Evolutionary conservation across 2,888 invertebrate genomes (phyloP), one percentile per base, ranked within the genome.

Genomic region (Drosophila stalkeri): DNA sequence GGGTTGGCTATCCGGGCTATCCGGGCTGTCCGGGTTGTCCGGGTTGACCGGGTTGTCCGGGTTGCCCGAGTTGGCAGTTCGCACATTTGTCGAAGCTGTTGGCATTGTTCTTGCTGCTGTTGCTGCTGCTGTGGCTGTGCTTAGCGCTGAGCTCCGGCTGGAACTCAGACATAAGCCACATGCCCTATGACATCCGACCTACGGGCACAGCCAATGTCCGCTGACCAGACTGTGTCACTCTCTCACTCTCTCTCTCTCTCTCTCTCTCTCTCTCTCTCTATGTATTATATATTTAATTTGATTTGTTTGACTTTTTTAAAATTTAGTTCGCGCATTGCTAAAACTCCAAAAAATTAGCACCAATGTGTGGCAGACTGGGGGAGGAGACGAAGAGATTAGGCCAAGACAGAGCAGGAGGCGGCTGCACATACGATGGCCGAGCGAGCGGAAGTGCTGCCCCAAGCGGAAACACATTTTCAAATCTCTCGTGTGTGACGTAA

Each of bases 401-500:
- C 46, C 8, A 61, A 73, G 63, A 60, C 37, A 31, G 54, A 49
- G 59, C 52, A 14, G 18, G 60, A 44, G 52, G 31, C 56, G 57
- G 47, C 46, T 60, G 66, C 23, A 62, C 49, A 77, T 23, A 23
- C 44, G 59, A 46, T 71, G 52, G 57, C n/a, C 60, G 33, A 61
- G 57, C 60, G 33, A 61, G 57, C 79, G 79, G 79, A 80, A 68
- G 47, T 61, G 67, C 52, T 52, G 54, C 68, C 63, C 70, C 37
- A 55, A 65, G 37, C 81, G 79, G 79, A 80, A 70, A 59, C 60
- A 46, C 81, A 80, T 74, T 77, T 79, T 47, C 72, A 74, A 80
- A 73, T 77, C 81, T 77, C 78, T 65, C 59, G 81, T 80, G 78
- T 77, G 76, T 80, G 77, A 77, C 77, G 67, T 72, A 77, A 87